Conservation (phyloP, 1,140 invertebrate species). For the Carposina sasakii region DNA sequence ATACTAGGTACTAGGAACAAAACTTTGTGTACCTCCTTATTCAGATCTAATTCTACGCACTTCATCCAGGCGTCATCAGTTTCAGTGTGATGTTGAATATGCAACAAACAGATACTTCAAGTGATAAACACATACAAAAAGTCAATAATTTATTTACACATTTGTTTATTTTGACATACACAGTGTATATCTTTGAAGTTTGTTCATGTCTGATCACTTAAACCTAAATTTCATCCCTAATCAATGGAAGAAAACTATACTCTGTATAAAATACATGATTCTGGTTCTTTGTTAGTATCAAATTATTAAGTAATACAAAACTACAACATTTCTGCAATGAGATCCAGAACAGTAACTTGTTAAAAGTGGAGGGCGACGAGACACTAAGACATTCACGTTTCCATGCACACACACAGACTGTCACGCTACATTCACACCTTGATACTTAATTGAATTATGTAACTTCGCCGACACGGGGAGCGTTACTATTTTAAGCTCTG, state of each 20-base stretch:
- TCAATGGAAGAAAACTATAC: constrained; percentile 55
- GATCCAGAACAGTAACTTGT: constrained; percentile 53
- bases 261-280: constrained; percentile 70
- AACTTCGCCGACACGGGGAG: not conserved
- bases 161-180: constrained; percentile 61
- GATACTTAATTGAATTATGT: not conserved
- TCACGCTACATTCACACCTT: constrained; percentile 24
- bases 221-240: constrained; percentile 55
- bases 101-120: too few species aligned
- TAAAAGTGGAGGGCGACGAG: constrained; percentile 29
- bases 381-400: constrained; percentile 16
- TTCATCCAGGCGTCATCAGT: too few species aligned
- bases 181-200: constrained; percentile 58
- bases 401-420: constrained; percentile 25
- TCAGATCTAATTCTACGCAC: too few species aligned
- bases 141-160: constrained; percentile 68
- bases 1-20: too few species aligned
- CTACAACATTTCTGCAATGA: constrained; percentile 61
- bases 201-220: constrained; percentile 68
- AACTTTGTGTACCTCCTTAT: too few species aligned
- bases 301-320: constrained; percentile 61
- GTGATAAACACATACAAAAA: constrained; percentile 42
- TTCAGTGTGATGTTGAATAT: too few species aligned
- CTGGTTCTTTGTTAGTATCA: constrained; percentile 52
- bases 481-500: constrained; percentile 40